phyloP scores from a whole-genome alignment of 1,140 invertebrate species.

The Aculops lycopersici region DNA sequence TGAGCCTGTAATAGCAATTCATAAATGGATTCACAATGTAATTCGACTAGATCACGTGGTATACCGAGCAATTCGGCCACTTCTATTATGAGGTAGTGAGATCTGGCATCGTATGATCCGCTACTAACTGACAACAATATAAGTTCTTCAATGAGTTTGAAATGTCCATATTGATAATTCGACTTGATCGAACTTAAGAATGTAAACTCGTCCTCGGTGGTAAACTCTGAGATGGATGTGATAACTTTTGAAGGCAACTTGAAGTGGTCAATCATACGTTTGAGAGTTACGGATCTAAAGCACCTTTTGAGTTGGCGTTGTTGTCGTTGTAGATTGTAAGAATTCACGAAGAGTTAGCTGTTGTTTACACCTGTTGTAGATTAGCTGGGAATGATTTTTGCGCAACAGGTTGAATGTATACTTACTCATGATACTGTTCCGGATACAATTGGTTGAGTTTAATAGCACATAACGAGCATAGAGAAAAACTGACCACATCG shows the following conservation, averaged over 20 bases:
- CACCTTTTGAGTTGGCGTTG: no score
- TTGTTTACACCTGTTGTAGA: background rate
- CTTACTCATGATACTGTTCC: background rate
- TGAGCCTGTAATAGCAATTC: conserved; percentile 16
- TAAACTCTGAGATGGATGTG: background rate
- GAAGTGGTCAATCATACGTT: background rate
- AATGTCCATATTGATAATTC: background rate
- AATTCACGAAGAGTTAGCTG: background rate
- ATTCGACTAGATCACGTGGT: conserved; percentile 20
- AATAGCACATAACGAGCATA: background rate
- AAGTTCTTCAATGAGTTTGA: conserved; percentile 22
- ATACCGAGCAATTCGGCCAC: conserved; percentile 22
- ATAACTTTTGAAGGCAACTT: background rate
- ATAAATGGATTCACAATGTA: conserved; percentile 17
- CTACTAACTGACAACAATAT: conserved; percentile 22
- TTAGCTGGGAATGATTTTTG: background rate
- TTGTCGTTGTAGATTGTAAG: no score
- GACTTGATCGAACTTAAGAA: background rate
- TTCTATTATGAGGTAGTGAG: conserved; percentile 24
- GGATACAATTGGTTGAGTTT: background rate
- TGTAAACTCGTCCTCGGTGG: background rate
- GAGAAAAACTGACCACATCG: background rate
- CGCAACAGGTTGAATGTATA: background rate
- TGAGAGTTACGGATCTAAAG: background rate
- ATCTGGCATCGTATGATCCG: conserved; percentile 25